These are phyloP conservation scores for Carpatolechia fugitivella DNA, from an alignment of 2,888 invertebrate species.

Conservation along the genomic window DNA sequence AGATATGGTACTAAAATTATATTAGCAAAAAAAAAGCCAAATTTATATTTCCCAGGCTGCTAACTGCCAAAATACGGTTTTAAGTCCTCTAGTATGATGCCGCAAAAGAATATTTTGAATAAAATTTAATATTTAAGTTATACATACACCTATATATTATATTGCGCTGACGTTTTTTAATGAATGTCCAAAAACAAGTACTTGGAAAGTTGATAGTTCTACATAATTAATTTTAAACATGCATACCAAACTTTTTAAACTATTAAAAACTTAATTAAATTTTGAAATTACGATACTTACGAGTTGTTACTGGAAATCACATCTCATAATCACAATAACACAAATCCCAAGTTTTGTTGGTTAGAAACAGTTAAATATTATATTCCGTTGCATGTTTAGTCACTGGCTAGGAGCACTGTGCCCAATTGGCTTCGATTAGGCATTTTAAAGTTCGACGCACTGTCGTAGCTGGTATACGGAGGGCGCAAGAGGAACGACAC, in stretches of 20 bases:
- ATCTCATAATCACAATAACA: slow-evolving; percentile 60
- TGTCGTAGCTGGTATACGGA: slow-evolving; percentile 32
- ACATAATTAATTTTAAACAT: not conserved
- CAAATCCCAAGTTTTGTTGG: slow-evolving; percentile 51
- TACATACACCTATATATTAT: too few species aligned
- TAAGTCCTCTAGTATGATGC: too few species aligned
- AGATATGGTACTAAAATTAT: too few species aligned
- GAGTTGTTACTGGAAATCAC: slow-evolving; percentile 52
- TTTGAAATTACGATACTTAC: slow-evolving; percentile 28
- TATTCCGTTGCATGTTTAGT: slow-evolving; percentile 47
- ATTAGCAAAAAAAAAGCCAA: too few species aligned
- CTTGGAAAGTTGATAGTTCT: too few species aligned
- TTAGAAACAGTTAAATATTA: slow-evolving; percentile 30
- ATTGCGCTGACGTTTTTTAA: too few species aligned
- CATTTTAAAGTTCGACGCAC: slow-evolving; percentile 64
- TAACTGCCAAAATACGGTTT: too few species aligned
- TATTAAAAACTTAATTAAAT: not conserved
- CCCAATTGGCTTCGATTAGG: slow-evolving; percentile 16
- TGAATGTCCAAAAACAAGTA: too few species aligned
- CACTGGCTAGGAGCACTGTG: slow-evolving; percentile 38
- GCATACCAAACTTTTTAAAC: not conserved
- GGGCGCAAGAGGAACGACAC: slow-evolving; percentile 31
- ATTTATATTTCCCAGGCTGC: too few species aligned
- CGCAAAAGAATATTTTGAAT: too few species aligned
- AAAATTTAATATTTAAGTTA: too few species aligned